Evolutionary conservation across 1,140 invertebrate genomes (phyloP).

Genomic region (Kradibia gibbosae): DNA sequence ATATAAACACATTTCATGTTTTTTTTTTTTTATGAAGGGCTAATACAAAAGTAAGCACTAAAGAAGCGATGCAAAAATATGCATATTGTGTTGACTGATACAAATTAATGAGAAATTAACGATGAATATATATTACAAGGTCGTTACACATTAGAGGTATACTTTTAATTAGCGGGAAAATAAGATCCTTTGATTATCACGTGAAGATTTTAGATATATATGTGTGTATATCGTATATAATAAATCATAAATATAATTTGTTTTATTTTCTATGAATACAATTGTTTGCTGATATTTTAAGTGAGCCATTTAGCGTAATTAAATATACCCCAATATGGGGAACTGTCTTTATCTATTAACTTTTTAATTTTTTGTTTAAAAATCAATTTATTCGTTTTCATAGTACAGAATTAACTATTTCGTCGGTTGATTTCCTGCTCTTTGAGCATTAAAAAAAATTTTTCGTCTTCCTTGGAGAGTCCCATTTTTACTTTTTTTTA

Average conservation of each 20-base stretch:
- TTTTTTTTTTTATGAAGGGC: conserved; percentile 24
- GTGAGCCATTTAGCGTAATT: conserved; percentile 17
- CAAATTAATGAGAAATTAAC: conserved; percentile 67
- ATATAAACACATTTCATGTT: conserved; percentile 35
- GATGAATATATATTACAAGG: conserved; percentile 70
- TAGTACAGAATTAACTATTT: conserved; percentile 1
- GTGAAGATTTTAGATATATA: conserved; percentile 13
- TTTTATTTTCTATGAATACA: conserved; percentile 43
- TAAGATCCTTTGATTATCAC: conserved; percentile 35
- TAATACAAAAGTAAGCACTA: conserved; percentile 54
- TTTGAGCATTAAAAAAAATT: conserved; percentile 3
- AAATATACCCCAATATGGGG: conserved; percentile 49
- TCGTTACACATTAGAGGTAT: conserved; percentile 58
- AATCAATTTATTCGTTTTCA: neutral
- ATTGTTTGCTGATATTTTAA: conserved; percentile 26
- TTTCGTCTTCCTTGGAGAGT: conserved; percentile 20
- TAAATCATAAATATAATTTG: conserved; percentile 52
- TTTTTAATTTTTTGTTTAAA: neutral
- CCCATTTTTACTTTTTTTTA: neutral
- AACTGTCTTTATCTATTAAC: conserved; percentile 28
- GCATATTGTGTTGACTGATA: conserved; percentile 69
- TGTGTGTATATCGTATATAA: too few relatives aligned
- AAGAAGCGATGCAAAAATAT: conserved; percentile 70
- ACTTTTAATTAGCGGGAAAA: conserved; percentile 38
- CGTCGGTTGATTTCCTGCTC: neutral